Percentiles rank a stretch among this genome's conserved stretches.
phyloP scores from a whole-genome alignment of 2,113 vertebrate species.

The Spizaetus ornatus region DNA sequence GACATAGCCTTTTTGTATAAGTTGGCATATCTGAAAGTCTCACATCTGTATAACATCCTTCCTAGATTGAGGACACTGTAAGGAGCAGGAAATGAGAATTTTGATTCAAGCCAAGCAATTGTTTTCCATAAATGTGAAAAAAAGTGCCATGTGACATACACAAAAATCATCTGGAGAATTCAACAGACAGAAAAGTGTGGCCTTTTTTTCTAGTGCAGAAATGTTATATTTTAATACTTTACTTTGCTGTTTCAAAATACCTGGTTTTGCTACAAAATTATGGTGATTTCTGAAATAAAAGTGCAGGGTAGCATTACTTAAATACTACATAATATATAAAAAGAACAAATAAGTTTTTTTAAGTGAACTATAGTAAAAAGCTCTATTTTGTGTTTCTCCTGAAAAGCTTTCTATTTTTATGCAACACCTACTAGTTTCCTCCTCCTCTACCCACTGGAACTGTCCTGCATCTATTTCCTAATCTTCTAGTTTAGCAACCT shows the following conservation, averaged over 20 bases:
- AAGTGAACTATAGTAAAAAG: neutral
- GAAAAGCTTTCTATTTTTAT: neutral
- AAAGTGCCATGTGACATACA: neutral
- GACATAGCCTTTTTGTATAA: neutral
- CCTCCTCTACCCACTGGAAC: neutral
- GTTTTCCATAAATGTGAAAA: neutral
- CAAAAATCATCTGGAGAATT: neutral
- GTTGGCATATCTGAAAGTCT: neutral
- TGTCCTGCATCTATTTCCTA: neutral
- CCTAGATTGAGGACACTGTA: neutral
- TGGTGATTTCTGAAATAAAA: neutral
- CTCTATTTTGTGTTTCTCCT: neutral
- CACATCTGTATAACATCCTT: neutral
- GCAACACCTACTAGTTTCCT: neutral
- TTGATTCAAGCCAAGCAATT: neutral
- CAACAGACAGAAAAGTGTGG: neutral
- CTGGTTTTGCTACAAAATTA: neutral
- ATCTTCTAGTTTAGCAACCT: neutral
- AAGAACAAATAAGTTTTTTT: neutral
- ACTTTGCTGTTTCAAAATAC: neutral
- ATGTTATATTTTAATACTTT: neutral
- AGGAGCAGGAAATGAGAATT: constrained; percentile 1
- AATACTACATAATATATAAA: neutral
- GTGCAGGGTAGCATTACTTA: neutral
- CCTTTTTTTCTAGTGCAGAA: neutral